Base-by-base conservation (phyloP, 1,140 invertebrate genomes). In the Drosophila ambigua region DNA sequence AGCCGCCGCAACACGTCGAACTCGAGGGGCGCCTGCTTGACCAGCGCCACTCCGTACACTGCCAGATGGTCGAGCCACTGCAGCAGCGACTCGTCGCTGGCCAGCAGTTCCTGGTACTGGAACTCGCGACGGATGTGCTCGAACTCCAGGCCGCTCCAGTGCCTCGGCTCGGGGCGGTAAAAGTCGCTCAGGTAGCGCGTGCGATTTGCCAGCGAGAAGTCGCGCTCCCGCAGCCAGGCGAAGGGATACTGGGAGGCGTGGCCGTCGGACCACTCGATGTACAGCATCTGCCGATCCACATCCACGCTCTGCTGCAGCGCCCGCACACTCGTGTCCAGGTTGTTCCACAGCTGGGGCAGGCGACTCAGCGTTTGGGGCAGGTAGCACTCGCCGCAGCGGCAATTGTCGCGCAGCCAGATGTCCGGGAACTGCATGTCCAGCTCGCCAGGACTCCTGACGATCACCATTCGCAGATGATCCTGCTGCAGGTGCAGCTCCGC, bases 401-500 rank as follows among this genome's bases (percentile, higher is more conserved):
- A 95, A 79, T 96, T 95, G 72, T 96, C 95, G 69, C 95, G 91
- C 39, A 96, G 83, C 94, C 95, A 96, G 15, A 95, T 92, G 54
- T 92, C 92, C 0, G 95, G 95, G 79, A 93, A 96, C 41, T 93
- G 89, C 31, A 93, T 84, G 13, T 79, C 51, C 61, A 92, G 48
- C 13, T 65, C 2, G 11, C 35, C 43, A 4, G 53, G 31, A 45
- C 55, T 52, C 7, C 23, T 43, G 3, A 74, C 71, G 9, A 82
- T 0, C 8, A 89, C 53, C n/a, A 84, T 35, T 24, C 68, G 41
- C 0, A 5, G 13, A 7, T 54, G 60, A 6, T 66, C 59, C 59
- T 77, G 41, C 39, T 65, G 51, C 13, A 2, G 26, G 16, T 46
- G 16, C 24, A 63, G 49, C 7, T 51, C 8, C 39, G 35, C 57